phyloP scores from a whole-genome alignment of 2,888 invertebrate species.

The Galerucella calmariensis region DNA sequence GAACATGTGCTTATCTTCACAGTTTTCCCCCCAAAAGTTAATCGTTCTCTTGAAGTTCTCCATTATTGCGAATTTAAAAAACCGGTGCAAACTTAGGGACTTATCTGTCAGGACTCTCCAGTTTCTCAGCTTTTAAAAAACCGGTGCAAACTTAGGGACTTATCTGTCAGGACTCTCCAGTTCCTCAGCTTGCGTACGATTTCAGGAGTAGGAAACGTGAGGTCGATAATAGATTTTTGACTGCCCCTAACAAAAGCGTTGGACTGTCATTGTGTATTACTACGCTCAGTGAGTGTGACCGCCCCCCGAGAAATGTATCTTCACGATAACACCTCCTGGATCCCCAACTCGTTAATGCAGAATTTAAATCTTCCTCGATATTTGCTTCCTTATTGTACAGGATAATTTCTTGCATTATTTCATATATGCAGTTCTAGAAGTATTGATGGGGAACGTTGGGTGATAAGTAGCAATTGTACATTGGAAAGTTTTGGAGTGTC shows the following conservation, averaged over 20 bases:
- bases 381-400: not conserved
- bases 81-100: conserved; percentile 8
- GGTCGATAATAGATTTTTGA: conserved; percentile 20
- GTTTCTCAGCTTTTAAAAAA: not conserved
- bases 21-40: not conserved
- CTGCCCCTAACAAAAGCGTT: conserved; percentile 17
- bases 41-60: not conserved
- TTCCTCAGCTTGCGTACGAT: not conserved
- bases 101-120: conserved; percentile 11
- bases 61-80: conserved; percentile 1
- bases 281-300: conserved; percentile 6
- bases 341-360: conserved; percentile 17
- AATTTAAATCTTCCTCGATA: conserved; percentile 23
- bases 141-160: conserved; percentile 11
- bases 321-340: conserved; percentile 13
- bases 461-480: conserved; percentile 17
- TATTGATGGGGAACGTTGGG: not conserved
- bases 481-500: not conserved
- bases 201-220: not conserved
- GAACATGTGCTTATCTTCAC: not conserved
- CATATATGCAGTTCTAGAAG: conserved; percentile 13
- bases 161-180: conserved; percentile 8
- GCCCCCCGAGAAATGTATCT: conserved; percentile 9
- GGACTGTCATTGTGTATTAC: conserved; percentile 7
- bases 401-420: conserved; percentile 9